Evolutionary conservation across 2,888 invertebrate genomes (phyloP).

Genomic region (Exocentrus adspersus): DNA sequence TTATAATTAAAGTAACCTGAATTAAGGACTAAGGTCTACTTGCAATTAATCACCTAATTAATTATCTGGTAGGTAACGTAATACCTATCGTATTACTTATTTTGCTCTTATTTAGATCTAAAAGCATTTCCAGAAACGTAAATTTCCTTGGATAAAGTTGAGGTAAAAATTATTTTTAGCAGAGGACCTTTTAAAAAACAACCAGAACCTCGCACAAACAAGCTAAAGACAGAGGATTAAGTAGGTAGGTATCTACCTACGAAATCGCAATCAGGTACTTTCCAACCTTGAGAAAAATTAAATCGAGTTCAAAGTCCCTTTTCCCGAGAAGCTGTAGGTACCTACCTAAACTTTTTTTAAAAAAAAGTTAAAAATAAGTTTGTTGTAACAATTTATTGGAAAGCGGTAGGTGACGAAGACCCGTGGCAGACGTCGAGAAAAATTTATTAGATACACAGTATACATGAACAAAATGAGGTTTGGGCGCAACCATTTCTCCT

Average conservation of each 20-base stretch:
- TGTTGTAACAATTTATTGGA: constrained; percentile 32
- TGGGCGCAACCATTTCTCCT: constrained; percentile 63
- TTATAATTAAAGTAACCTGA: too few species aligned
- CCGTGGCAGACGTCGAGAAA: constrained; percentile 58
- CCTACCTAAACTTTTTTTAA: background rate
- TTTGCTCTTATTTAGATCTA: too few species aligned
- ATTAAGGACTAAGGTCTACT: too few species aligned
- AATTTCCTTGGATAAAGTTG: background rate
- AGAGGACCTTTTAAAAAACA: constrained; percentile 11
- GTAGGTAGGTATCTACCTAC: too few species aligned
- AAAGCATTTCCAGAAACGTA: too few species aligned
- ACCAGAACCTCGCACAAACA: background rate
- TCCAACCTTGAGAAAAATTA: background rate
- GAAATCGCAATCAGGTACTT: too few species aligned
- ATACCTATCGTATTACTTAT: too few species aligned
- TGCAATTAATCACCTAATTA: too few species aligned
- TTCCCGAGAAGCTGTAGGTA: background rate
- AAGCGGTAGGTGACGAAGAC: constrained; percentile 46
- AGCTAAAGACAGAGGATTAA: background rate
- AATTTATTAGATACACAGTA: constrained; percentile 61
- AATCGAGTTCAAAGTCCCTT: background rate
- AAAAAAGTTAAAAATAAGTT: constrained; percentile 29
- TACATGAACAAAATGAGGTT: constrained; percentile 65
- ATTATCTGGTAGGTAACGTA: too few species aligned
- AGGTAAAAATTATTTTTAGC: constrained; percentile 21